phyloP scores from a whole-genome alignment of 2,797 vertebrate species.

The Poliocrania exsul region DNA sequence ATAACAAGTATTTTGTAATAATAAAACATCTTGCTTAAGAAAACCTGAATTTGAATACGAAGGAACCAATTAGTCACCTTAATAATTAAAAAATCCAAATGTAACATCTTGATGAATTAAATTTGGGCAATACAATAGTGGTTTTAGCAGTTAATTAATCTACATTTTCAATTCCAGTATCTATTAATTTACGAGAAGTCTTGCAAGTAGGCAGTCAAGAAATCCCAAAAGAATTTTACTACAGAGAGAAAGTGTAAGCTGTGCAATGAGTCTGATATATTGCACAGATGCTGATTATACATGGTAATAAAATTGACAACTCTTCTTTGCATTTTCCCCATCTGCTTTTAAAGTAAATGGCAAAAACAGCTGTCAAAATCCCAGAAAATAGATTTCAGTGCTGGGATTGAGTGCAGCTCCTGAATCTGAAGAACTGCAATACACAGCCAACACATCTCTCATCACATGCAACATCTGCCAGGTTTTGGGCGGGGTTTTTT shows the following conservation, averaged over 20 bases:
- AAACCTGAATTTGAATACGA: not conserved
- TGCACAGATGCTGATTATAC: slow-evolving; percentile 77
- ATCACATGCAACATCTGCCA: not conserved
- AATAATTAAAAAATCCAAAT: not conserved
- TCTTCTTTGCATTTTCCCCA: slow-evolving; percentile 68
- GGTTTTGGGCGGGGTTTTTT: not conserved
- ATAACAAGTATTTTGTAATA: rapidly evolving
- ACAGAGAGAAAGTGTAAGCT: slow-evolving; percentile 41
- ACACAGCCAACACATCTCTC: slow-evolving; percentile 16
- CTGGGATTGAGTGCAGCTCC: slow-evolving; percentile 21
- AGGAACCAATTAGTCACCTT: not conserved
- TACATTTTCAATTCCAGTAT: not conserved
- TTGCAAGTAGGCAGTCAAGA: slow-evolving; percentile 18
- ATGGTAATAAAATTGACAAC: slow-evolving; percentile 75
- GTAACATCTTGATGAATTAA: not conserved
- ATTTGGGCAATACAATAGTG: not conserved
- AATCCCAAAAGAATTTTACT: slow-evolving; percentile 45
- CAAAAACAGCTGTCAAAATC: slow-evolving; percentile 74
- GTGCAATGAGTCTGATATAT: slow-evolving; percentile 58
- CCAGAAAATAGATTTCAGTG: slow-evolving; percentile 55
- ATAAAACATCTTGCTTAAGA: not conserved
- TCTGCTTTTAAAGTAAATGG: slow-evolving; percentile 76
- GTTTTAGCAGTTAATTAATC: slow-evolving; percentile 10
- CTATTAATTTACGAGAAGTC: slow-evolving; percentile 11
- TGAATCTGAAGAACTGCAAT: slow-evolving; percentile 41